These are phyloP conservation scores for Drosophila koepferae DNA, from an alignment of 2,888 invertebrate species.

Conservation along the genomic window DNA sequence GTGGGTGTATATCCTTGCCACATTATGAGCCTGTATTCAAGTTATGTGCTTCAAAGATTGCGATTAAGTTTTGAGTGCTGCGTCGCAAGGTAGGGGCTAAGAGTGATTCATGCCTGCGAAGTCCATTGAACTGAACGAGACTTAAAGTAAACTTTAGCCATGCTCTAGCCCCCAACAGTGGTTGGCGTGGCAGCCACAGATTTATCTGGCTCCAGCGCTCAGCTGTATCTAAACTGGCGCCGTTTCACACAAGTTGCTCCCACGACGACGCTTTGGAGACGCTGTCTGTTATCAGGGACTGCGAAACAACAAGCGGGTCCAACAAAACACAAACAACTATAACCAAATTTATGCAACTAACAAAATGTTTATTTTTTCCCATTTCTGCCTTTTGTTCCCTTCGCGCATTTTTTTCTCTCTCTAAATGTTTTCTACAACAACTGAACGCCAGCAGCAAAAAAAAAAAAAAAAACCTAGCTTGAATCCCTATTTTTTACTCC, in stretches of 20 bases:
- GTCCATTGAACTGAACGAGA: slow-evolving; percentile 46
- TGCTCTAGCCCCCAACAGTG: slow-evolving; percentile 2
- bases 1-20: slow-evolving; percentile 5
- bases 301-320: slow-evolving; percentile 45
- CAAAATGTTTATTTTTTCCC: slow-evolving; percentile 61
- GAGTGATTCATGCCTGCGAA: slow-evolving; percentile 33
- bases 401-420: slow-evolving; percentile 49
- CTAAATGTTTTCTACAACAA: slow-evolving; percentile 50
- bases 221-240: slow-evolving; percentile 50
- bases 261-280: slow-evolving; percentile 72
- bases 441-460: slow-evolving; percentile 21
- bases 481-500: slow-evolving; percentile 35
- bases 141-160: slow-evolving; percentile 18
- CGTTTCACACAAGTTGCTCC: slow-evolving; percentile 69
- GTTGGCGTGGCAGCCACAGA: slow-evolving; percentile 1
- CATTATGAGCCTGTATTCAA: slow-evolving; percentile 29
- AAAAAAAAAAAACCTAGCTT: slow-evolving; percentile 5
- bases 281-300: slow-evolving; percentile 59
- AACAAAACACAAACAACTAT: slow-evolving; percentile 10
- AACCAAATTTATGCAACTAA: slow-evolving; percentile 74
- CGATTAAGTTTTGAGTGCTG: slow-evolving; percentile 33
- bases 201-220: slow-evolving; percentile 5
- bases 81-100: slow-evolving; percentile 7
- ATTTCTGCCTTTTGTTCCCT: slow-evolving; percentile 5
- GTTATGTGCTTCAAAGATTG: slow-evolving; percentile 35